phyloP scores from a whole-genome alignment of 2,797 vertebrate genomes.

The Megalops cyprinoides region DNA sequence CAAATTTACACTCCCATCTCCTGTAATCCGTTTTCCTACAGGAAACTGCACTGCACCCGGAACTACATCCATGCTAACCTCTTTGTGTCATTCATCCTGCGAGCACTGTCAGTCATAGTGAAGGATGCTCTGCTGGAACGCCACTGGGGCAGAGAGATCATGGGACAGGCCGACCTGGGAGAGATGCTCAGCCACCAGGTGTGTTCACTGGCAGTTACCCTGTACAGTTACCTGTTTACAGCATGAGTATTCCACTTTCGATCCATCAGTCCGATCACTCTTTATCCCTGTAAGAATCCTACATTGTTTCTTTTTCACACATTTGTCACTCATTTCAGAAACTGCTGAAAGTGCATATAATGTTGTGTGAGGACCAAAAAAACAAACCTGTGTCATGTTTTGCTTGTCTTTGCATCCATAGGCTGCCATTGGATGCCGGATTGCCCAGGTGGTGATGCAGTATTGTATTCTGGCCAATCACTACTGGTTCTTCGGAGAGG shows the following conservation, averaged over 20 bases:
- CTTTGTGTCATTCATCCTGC: constrained; percentile 86
- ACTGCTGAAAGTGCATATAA: too few relatives aligned
- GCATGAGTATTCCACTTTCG: too few relatives aligned
- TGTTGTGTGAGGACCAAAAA: too few relatives aligned
- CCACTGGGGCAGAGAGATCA: constrained; percentile 74
- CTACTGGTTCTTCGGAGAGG: constrained; percentile 85
- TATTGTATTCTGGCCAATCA: constrained; percentile 86
- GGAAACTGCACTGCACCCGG: constrained; percentile 86
- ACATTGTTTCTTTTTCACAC: too few relatives aligned
- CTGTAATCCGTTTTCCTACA: constrained; percentile 49
- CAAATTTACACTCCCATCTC: too few relatives aligned
- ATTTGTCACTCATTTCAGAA: too few relatives aligned
- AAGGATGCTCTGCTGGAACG: constrained; percentile 79
- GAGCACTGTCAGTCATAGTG: constrained; percentile 79
- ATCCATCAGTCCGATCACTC: too few relatives aligned
- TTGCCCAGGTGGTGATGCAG: constrained; percentile 80
- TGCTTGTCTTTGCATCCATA: too few relatives aligned
- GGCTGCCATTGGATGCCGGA: constrained; percentile 79
- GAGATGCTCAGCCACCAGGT: constrained; percentile 78
- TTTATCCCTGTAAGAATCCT: too few relatives aligned
- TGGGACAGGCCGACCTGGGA: constrained; percentile 70
- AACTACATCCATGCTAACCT: constrained; percentile 91
- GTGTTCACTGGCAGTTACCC: too few relatives aligned
- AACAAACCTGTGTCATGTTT: too few relatives aligned
- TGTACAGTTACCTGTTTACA: too few relatives aligned